Evolutionary conservation across 1,140 invertebrate genomes (phyloP).

Genomic region (Sycophila sp.): DNA sequence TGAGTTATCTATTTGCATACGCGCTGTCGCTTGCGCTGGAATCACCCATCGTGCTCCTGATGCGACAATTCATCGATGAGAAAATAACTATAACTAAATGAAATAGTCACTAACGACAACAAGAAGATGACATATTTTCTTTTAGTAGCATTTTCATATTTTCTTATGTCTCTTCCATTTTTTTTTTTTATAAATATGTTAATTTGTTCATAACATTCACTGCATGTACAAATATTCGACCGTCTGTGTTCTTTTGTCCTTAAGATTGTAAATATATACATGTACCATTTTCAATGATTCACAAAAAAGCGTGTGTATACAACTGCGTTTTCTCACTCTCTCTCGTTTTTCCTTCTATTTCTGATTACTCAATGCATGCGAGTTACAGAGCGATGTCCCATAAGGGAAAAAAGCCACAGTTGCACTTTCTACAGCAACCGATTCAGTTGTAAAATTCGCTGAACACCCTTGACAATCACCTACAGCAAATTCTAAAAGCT

Average conservation of each 20-base stretch:
- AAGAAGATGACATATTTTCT: background rate
- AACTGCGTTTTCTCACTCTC: background rate
- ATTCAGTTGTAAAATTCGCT: too few relatives aligned
- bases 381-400: too few relatives aligned
- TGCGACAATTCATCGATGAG: conserved; percentile 40
- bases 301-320: conserved; percentile 8
- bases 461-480: too few relatives aligned
- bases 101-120: conserved; percentile 6
- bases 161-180: too few relatives aligned
- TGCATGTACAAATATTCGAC: conserved; percentile 16
- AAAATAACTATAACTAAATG: conserved; percentile 29
- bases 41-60: conserved; percentile 53
- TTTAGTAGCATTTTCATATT: too few relatives aligned
- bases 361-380: too few relatives aligned
- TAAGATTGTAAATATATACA: conserved; percentile 30
- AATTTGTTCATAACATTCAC: conserved; percentile 13
- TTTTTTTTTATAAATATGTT: background rate
- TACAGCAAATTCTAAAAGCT: too few relatives aligned
- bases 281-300: conserved; percentile 14
- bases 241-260: conserved; percentile 31
- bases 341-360: too few relatives aligned
- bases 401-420: too few relatives aligned
- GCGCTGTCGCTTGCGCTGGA: conserved; percentile 53
- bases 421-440: background rate
- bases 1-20: conserved; percentile 51